Conservation (phyloP, 2,797 vertebrate species). For the Petrocephalus schoutedeni region DNA sequence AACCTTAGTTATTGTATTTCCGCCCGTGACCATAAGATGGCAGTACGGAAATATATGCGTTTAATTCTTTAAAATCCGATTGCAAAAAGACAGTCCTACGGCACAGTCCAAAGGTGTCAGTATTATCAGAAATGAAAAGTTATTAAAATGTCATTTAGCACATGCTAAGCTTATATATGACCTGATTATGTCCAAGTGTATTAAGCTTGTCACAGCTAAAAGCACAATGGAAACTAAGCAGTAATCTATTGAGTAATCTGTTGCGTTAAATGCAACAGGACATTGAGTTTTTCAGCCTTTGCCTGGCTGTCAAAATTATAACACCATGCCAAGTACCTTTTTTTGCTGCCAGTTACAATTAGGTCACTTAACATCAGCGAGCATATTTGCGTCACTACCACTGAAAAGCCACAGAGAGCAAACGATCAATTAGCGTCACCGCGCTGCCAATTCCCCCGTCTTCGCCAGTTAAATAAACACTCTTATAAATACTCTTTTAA, state of each 20-base stretch:
- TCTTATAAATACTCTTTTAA: constrained; percentile 14
- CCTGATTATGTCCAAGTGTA: background rate
- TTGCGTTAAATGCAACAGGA: background rate
- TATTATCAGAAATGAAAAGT: background rate
- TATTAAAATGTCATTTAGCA: background rate
- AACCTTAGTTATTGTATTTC: background rate
- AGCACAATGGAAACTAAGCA: background rate
- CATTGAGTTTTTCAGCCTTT: background rate
- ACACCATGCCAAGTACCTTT: background rate
- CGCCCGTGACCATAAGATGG: background rate
- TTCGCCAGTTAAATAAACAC: constrained; percentile 25
- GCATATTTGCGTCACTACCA: background rate
- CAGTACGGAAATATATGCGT: background rate
- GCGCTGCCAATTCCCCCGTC: background rate
- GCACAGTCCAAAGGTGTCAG: background rate
- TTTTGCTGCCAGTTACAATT: constrained; percentile 24
- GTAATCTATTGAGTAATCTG: background rate
- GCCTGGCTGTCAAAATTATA: background rate
- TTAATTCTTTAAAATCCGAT: background rate
- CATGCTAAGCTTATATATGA: background rate
- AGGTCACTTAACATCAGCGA: background rate
- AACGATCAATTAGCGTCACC: constrained; percentile 27
- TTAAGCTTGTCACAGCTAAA: background rate
- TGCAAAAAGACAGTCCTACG: background rate
- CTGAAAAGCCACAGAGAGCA: constrained; percentile 5